Evolutionary conservation across 1,140 invertebrate genomes (phyloP).

Genomic region (Atta colombica): DNA sequence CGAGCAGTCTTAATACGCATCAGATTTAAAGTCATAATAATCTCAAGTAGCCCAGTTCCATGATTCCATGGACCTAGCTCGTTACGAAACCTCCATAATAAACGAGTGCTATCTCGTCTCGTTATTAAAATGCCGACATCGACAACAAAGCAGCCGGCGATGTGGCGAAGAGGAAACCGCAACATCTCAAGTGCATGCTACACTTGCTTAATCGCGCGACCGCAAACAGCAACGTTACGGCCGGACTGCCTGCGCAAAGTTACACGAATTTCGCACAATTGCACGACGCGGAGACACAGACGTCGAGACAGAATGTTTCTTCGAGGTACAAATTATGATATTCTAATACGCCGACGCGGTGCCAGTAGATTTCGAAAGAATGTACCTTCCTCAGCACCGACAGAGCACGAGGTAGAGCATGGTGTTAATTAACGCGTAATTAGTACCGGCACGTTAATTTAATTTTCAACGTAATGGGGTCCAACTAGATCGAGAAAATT

Average conservation of each 20-base stretch:
- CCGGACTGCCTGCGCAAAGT: slow-evolving; percentile 57
- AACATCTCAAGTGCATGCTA: slow-evolving; percentile 77
- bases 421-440: slow-evolving; percentile 74
- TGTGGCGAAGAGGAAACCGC: slow-evolving; percentile 66
- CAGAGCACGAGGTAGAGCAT: slow-evolving; percentile 2
- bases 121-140: slow-evolving; percentile 69
- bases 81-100: slow-evolving; percentile 75
- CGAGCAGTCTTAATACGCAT: not conserved
- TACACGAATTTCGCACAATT: slow-evolving; percentile 70
- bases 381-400: not conserved
- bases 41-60: slow-evolving; percentile 41
- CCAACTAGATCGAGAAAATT: slow-evolving; percentile 48
- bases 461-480: slow-evolving; percentile 38
- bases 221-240: slow-evolving; percentile 65
- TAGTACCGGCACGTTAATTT: slow-evolving; percentile 69
- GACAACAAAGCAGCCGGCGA: slow-evolving; percentile 40
- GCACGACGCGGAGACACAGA: slow-evolving; percentile 20
- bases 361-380: slow-evolving; percentile 46
- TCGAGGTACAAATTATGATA: slow-evolving; percentile 58
- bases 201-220: slow-evolving; percentile 72
- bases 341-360: slow-evolving; percentile 19
- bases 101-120: slow-evolving; percentile 59
- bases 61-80: not conserved
- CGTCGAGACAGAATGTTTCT: not conserved
- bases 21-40: slow-evolving; percentile 45